phyloP scores from a whole-genome alignment of 2,888 invertebrate species.

The Lydus trimaculatus region DNA sequence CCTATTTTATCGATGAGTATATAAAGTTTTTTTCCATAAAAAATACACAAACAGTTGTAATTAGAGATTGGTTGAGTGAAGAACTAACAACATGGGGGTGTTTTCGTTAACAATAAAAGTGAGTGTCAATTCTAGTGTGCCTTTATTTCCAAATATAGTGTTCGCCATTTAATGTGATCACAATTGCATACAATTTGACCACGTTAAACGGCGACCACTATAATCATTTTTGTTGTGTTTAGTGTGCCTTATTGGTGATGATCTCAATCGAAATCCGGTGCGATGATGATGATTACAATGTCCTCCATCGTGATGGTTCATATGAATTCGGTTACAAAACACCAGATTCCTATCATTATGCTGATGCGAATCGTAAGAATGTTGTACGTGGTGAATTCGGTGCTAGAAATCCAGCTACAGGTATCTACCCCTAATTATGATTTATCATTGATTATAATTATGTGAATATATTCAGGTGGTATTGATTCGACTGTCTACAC shows the following conservation, averaged over 20 bases:
- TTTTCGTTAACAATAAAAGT: conserved; percentile 33
- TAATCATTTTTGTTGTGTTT: conserved; percentile 4
- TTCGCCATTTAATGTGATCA: not conserved
- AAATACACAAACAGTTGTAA: not conserved
- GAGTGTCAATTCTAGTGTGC: conserved; percentile 31
- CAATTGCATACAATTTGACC: no score
- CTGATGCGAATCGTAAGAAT: conserved; percentile 71
- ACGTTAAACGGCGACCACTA: not conserved
- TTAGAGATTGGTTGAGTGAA: conserved; percentile 10
- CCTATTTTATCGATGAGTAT: conserved; percentile 43
- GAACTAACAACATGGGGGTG: conserved; percentile 27
- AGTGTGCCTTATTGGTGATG: conserved; percentile 23
- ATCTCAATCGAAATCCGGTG: conserved; percentile 21
- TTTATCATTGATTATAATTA: not conserved
- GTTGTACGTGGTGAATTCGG: conserved; percentile 77
- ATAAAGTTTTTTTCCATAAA: conserved; percentile 42
- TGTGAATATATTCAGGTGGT: conserved; percentile 56
- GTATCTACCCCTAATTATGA: conserved; percentile 34
- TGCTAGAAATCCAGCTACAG: conserved; percentile 74
- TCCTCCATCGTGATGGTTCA: conserved; percentile 74
- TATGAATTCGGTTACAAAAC: conserved; percentile 78
- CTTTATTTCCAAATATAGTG: not conserved
- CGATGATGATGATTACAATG: conserved; percentile 66
- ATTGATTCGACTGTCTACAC: conserved; percentile 77
- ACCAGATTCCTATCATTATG: conserved; percentile 75